phyloP scores from a whole-genome alignment of 2,888 invertebrate species.

The Osedax frankpressi region DNA sequence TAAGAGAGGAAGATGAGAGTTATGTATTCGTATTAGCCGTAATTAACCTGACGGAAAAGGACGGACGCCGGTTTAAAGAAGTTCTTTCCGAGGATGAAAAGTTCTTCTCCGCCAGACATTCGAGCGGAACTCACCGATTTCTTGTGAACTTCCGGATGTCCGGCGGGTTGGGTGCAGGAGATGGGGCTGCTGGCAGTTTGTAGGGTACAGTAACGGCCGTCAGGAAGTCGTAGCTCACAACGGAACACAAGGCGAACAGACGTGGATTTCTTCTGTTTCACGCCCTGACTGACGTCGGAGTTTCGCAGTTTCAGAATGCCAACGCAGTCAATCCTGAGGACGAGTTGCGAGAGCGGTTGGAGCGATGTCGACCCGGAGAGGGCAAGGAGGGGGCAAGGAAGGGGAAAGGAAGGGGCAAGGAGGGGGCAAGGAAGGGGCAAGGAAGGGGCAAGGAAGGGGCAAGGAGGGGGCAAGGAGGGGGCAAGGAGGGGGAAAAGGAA shows the following conservation, averaged over 20 bases:
- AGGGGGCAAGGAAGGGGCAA: no score
- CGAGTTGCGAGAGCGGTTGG: no score
- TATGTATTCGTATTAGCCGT: not conserved
- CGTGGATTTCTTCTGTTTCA: slow-evolving; percentile 68
- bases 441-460: no score
- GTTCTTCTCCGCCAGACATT: slow-evolving; percentile 40
- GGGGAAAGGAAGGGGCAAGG: no score
- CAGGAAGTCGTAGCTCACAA: slow-evolving; percentile 63
- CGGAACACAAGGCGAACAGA: slow-evolving; percentile 87
- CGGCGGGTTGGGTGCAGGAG: slow-evolving; percentile 48
- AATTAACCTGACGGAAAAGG: slow-evolving; percentile 30
- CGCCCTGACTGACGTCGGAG: slow-evolving; percentile 73
- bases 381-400: no score
- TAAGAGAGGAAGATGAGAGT: no score
- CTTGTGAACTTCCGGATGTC: slow-evolving; percentile 47
- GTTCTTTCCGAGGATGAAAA: slow-evolving; percentile 48
- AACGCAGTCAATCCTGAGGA: slow-evolving; percentile 73
- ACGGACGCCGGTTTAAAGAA: slow-evolving; percentile 46
- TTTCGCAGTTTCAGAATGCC: slow-evolving; percentile 78
- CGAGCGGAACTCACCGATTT: slow-evolving; percentile 37
- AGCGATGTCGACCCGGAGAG: no score
- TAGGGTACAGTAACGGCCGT: slow-evolving; percentile 63
- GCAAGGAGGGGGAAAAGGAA: no score
- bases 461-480: no score
- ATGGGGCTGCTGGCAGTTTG: slow-evolving; percentile 45